Conservation (phyloP, 2,113 vertebrate genomes). For the Lathamus discolor region DNA sequence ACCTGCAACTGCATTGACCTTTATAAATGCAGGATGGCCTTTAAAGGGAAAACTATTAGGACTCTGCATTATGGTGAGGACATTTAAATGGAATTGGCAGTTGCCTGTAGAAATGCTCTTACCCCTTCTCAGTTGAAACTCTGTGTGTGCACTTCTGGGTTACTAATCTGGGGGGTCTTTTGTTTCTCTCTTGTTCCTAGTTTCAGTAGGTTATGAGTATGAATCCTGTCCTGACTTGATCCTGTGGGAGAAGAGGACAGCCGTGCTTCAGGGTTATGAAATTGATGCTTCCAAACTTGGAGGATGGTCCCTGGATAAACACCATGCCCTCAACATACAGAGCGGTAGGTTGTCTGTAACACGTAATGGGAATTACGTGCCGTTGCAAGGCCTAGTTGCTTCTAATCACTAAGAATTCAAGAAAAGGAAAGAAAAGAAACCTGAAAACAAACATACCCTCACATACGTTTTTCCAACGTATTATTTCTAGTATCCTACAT, state of each 20-base stretch:
- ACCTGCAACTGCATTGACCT: not conserved
- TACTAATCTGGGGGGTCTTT: not conserved
- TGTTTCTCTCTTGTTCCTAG: constrained; percentile 59
- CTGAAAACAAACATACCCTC: not conserved
- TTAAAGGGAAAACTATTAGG: not conserved
- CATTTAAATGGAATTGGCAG: not conserved
- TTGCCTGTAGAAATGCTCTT: not conserved
- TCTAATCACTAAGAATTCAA: not conserved
- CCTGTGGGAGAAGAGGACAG: constrained; percentile 97
- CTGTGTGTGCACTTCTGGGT: not conserved
- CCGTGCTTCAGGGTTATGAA: constrained; percentile 93
- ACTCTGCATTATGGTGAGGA: not conserved
- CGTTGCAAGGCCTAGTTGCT: not conserved
- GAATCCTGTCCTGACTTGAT: constrained; percentile 97
- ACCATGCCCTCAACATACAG: constrained; percentile 95
- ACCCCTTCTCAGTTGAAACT: not conserved
- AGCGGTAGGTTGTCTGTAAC: constrained; percentile 81
- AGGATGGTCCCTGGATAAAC: constrained; percentile 93
- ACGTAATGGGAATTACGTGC: not conserved
- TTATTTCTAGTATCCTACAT: not conserved
- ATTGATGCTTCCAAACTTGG: constrained; percentile 93
- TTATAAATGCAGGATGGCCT: constrained; percentile 2
- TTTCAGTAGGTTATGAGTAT: constrained; percentile 96
- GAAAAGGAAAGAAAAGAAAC: not conserved
- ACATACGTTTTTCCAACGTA: not conserved